phyloP scores from a whole-genome alignment of 2,797 vertebrate species.

The Hafferia zeledoni region DNA sequence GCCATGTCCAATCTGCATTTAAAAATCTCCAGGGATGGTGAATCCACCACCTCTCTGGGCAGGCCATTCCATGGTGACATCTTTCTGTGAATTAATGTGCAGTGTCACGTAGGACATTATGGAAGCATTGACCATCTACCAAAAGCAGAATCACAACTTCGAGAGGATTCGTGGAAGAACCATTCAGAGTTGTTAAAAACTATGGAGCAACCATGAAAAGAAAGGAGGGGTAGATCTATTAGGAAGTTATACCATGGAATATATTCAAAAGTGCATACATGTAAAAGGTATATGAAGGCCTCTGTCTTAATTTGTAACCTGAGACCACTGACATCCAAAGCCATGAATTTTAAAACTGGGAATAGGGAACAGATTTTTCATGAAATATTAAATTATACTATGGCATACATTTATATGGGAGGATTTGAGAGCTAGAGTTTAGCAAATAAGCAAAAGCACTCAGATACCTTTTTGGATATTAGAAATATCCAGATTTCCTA shows the following conservation, averaged over 20 bases:
- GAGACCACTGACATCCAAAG: neutral
- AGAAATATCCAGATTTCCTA: neutral
- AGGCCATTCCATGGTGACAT: neutral
- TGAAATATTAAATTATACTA: neutral
- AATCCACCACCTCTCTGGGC: too few relatives aligned
- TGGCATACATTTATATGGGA: neutral
- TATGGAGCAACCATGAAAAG: neutral
- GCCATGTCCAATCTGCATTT: too few relatives aligned
- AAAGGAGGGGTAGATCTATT: neutral
- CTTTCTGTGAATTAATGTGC: neutral
- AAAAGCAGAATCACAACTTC: neutral
- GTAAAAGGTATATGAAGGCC: neutral
- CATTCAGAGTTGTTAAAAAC: neutral
- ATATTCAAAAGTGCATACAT: neutral
- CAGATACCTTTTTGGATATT: neutral
- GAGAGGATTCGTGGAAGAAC: neutral
- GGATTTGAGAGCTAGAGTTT: neutral
- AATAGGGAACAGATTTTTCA: neutral
- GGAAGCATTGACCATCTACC: neutral
- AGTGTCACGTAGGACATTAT: rapidly evolving
- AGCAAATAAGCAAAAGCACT: neutral
- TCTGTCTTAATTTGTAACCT: neutral
- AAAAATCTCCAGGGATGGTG: too few relatives aligned
- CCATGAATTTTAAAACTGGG: neutral
- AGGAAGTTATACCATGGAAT: neutral